Evolutionary conservation across 2,888 invertebrate species (phyloP).

Genomic region (Dinocampus coccinellae): DNA sequence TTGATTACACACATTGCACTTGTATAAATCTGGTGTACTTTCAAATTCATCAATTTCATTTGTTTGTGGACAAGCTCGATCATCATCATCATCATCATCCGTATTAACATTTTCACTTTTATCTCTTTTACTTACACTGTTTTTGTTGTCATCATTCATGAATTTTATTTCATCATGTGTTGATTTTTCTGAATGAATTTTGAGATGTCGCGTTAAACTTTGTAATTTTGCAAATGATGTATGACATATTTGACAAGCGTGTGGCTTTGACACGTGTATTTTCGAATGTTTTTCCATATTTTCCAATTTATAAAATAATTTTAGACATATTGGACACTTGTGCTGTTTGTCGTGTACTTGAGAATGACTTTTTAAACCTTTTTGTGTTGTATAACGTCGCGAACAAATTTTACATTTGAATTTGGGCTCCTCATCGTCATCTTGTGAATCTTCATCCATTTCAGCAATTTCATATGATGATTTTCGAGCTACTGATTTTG

Average conservation of each 20-base stretch:
- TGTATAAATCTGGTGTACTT: constrained; percentile 62
- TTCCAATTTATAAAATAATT: constrained; percentile 61
- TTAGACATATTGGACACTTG: constrained; percentile 60
- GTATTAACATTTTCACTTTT: constrained; percentile 54
- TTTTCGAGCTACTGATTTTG: constrained; percentile 52
- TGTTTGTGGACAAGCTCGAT: constrained; percentile 35
- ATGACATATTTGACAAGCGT: constrained; percentile 61
- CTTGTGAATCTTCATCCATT: constrained; percentile 51
- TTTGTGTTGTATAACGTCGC: constrained; percentile 60
- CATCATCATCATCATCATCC: constrained; percentile 56
- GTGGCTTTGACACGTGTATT: constrained; percentile 58
- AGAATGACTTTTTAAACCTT: constrained; percentile 63
- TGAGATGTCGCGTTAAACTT: constrained; percentile 58
- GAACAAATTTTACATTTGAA: constrained; percentile 62
- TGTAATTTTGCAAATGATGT: constrained; percentile 59
- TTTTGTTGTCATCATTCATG: constrained; percentile 27
- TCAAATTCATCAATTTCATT: constrained; percentile 55
- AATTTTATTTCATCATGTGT: constrained; percentile 42
- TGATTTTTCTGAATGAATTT: constrained; percentile 49
- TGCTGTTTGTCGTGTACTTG: constrained; percentile 63
- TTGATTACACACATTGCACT: constrained; percentile 64
- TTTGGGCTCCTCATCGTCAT: constrained; percentile 50
- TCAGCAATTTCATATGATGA: constrained; percentile 56
- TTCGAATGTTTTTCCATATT: constrained; percentile 62
- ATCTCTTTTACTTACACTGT: constrained; percentile 43